Conservation (phyloP, 2,888 invertebrate genomes). For the Cyclophora punctaria region DNA sequence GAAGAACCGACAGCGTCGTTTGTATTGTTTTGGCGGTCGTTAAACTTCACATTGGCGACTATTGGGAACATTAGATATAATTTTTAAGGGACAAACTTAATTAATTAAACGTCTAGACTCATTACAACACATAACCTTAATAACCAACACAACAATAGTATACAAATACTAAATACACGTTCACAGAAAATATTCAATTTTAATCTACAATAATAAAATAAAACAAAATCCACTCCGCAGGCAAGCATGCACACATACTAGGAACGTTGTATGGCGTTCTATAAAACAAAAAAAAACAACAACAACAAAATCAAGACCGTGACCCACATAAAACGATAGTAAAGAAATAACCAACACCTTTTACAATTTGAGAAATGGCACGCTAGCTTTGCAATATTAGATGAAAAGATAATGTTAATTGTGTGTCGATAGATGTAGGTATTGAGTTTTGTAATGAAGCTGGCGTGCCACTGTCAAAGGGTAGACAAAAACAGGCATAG, state of each 20-base stretch:
- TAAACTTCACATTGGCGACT: constrained; percentile 19
- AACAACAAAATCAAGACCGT: constrained; percentile 37
- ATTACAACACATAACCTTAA: too few species aligned
- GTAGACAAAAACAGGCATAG: constrained; percentile 46
- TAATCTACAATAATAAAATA: constrained; percentile 35
- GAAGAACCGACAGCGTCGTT: constrained; percentile 36
- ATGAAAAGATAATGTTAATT: constrained; percentile 5
- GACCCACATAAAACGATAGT: constrained; percentile 37
- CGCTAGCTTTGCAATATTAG: constrained; percentile 32
- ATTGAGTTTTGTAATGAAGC: constrained; percentile 1
- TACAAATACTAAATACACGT: constrained; percentile 8
- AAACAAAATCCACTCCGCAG: constrained; percentile 50
- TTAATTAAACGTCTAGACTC: constrained; percentile 5
- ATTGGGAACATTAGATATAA: too few species aligned
- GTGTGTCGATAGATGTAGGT: not conserved
- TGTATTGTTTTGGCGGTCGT: constrained; percentile 36
- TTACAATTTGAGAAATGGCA: constrained; percentile 33
- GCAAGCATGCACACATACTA: constrained; percentile 67
- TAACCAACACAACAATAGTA: constrained; percentile 12
- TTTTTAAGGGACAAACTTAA: too few species aligned
- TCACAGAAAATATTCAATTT: constrained; percentile 22
- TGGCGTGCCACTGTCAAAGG: constrained; percentile 30
- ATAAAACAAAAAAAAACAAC: constrained; percentile 20
- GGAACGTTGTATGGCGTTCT: constrained; percentile 48
- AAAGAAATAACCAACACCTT: constrained; percentile 52